phyloP scores from a whole-genome alignment of 2,888 invertebrate species.

The Euproctis similis region DNA sequence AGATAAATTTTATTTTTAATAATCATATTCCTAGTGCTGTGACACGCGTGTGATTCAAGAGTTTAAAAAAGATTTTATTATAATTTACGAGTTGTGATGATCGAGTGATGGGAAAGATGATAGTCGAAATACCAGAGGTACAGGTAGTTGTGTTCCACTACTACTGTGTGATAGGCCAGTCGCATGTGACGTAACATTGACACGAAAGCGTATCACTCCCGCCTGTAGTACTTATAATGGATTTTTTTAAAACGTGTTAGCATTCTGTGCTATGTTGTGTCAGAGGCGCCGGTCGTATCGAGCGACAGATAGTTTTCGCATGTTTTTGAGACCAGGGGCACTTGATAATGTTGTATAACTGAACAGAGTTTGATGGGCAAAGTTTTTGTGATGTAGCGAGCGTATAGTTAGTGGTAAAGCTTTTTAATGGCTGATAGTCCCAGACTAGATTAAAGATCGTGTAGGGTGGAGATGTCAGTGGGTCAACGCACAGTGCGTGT shows the following conservation, averaged over 20 bases:
- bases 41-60: conserved; percentile 12
- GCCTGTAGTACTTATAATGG: conserved; percentile 23
- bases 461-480: conserved; percentile 67
- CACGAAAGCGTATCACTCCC: conserved; percentile 13
- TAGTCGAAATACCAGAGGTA: conserved; percentile 73
- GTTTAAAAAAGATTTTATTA: conserved; percentile 9
- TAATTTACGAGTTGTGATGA: conserved; percentile 16
- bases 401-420: conserved; percentile 13
- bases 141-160: too few species aligned
- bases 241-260: conserved; percentile 29
- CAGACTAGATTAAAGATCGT: conserved; percentile 69
- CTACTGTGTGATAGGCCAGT: too few species aligned
- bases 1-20: conserved; percentile 25
- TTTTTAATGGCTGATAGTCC: conserved; percentile 32
- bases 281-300: conserved; percentile 22
- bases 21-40: conserved; percentile 16
- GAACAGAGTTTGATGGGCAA: conserved; percentile 7
- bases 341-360: too few species aligned
- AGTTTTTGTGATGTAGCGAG: conserved; percentile 14
- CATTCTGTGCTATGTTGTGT: conserved; percentile 25
- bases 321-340: conserved; percentile 7
- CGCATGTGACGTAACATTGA: conserved; percentile 12
- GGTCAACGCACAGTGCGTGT: conserved; percentile 73
- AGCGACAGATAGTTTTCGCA: conserved; percentile 8
- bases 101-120: conserved; percentile 50